Evolutionary conservation across 2,797 vertebrate species (phyloP).

Genomic region (Takifugu rubripes): DNA sequence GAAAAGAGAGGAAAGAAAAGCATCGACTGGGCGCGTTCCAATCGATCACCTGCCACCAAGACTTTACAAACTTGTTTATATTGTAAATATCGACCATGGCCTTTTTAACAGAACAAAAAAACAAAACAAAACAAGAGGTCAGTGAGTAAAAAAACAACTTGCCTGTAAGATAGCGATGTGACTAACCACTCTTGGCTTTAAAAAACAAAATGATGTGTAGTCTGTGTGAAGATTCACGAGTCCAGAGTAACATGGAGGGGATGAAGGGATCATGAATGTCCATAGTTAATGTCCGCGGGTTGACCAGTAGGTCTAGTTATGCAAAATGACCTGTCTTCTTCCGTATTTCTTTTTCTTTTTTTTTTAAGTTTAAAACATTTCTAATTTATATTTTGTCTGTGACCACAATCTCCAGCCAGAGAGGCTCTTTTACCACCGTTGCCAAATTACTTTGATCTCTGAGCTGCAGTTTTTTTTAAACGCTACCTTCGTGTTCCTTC

Average conservation of each 20-base stretch:
- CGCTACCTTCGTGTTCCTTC: conserved; percentile 1
- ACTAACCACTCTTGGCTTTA: conserved; percentile 81
- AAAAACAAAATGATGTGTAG: conserved; percentile 54
- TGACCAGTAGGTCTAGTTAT: conserved; percentile 71
- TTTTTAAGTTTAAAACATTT: conserved; percentile 56
- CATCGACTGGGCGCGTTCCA: conserved; percentile 12
- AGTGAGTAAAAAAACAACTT: conserved; percentile 30
- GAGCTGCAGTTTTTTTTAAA: neutral
- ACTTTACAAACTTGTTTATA: conserved; percentile 84
- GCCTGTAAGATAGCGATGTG: conserved; percentile 88
- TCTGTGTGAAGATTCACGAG: conserved; percentile 55
- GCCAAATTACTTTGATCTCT: conserved; percentile 53
- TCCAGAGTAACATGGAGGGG: conserved; percentile 34
- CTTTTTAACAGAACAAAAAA: conserved; percentile 84
- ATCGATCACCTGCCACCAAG: conserved; percentile 49
- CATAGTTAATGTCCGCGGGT: conserved; percentile 61
- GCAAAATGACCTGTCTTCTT: conserved; percentile 60
- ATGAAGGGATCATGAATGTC: conserved; percentile 72
- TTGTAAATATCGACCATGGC: conserved; percentile 91
- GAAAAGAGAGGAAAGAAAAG: neutral
- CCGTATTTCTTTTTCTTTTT: conserved; percentile 33
- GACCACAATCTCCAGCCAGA: no score
- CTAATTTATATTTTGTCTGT: conserved; percentile 33
- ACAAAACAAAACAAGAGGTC: conserved; percentile 52
- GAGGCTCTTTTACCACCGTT: conserved; percentile 4